Percentiles rank a stretch among this genome's conserved stretches.
These are phyloP conservation scores for Microvelia longipes DNA, from an alignment of 1,140 invertebrate genomes.

Conservation along the genomic window DNA sequence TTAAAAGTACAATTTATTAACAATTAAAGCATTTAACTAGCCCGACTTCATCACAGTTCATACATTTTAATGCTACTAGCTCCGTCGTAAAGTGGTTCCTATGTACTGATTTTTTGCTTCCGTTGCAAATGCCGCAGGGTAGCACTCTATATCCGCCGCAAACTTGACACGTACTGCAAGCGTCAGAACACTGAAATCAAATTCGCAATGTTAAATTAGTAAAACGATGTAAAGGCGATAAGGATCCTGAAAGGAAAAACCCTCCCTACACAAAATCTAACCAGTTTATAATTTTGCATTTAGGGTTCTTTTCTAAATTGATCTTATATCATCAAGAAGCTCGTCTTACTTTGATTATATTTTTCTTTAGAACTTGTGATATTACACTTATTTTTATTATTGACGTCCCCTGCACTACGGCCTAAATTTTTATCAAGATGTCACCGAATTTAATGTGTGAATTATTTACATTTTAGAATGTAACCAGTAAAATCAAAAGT, in stretches of 20 bases:
- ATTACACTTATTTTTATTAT: too few relatives aligned
- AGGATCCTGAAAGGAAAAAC: background rate
- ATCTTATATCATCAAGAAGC: background rate
- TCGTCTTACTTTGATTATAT: too few relatives aligned
- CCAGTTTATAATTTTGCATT: background rate
- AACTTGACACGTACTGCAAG: constrained; percentile 58
- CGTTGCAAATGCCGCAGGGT: constrained; percentile 78
- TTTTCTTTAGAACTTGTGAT: too few relatives aligned
- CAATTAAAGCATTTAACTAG: constrained; percentile 74
- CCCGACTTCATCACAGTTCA: constrained; percentile 89
- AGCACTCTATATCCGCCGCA: constrained; percentile 83
- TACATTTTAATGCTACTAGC: constrained; percentile 87
- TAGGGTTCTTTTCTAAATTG: background rate
- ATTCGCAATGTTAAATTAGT: constrained; percentile 15
- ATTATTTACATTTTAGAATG: too few relatives aligned
- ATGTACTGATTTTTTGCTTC: constrained; percentile 86
- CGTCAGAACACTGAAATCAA: constrained; percentile 55
- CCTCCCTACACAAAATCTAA: background rate
- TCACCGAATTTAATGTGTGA: too few relatives aligned
- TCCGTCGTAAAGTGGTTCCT: constrained; percentile 85
- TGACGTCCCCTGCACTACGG: too few relatives aligned
- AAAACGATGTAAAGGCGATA: background rate
- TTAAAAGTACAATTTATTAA: too few relatives aligned
- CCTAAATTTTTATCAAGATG: too few relatives aligned
- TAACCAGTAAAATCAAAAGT: too few relatives aligned